phyloP scores from a whole-genome alignment of 2,888 invertebrate genomes.

The Caenorhabditis angaria region DNA sequence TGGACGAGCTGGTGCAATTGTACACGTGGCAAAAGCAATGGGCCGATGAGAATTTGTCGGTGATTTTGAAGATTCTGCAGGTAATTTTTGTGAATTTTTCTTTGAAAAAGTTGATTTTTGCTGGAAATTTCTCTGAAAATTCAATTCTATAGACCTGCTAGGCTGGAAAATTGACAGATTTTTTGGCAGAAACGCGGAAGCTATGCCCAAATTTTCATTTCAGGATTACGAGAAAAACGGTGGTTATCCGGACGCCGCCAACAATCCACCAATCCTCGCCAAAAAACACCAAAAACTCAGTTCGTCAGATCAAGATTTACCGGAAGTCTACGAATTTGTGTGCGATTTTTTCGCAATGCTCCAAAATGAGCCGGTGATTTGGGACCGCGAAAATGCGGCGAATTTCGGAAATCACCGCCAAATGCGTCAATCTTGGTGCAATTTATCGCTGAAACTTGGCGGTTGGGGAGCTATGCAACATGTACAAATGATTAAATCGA shows the following conservation, averaged over 20 bases:
- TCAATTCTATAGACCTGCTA: no score
- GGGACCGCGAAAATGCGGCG: slow-evolving; percentile 17
- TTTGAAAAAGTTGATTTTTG: no score
- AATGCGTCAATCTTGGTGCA: slow-evolving; percentile 40
- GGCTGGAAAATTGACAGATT: neutral
- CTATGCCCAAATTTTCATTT: neutral
- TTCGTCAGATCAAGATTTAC: neutral
- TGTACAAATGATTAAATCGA: slow-evolving; percentile 30
- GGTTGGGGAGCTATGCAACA: slow-evolving; percentile 40
- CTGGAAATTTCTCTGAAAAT: no score
- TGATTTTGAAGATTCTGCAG: slow-evolving; percentile 22
- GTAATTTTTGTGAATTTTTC: slow-evolving; percentile 8
- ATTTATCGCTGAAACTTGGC: slow-evolving; percentile 33
- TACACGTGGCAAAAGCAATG: slow-evolving; percentile 20
- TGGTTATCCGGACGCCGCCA: slow-evolving; percentile 1
- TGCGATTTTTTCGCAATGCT: slow-evolving; percentile 15
- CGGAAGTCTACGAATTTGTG: slow-evolving; percentile 13
- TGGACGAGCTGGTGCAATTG: slow-evolving; percentile 29
- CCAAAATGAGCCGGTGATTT: slow-evolving; percentile 23
- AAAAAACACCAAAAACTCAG: neutral
- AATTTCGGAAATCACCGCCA: slow-evolving; percentile 26
- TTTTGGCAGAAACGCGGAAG: slow-evolving; percentile 13
- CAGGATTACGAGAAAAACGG: slow-evolving; percentile 8
- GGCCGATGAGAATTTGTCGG: slow-evolving; percentile 17
- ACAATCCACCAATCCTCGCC: slow-evolving; percentile 3